A percentile compares a stretch with the other conserved stretches of the same genome.
These are phyloP conservation scores for Mustela nigripes DNA, from an alignment of 2,113 vertebrate species.

Conservation along the genomic window DNA sequence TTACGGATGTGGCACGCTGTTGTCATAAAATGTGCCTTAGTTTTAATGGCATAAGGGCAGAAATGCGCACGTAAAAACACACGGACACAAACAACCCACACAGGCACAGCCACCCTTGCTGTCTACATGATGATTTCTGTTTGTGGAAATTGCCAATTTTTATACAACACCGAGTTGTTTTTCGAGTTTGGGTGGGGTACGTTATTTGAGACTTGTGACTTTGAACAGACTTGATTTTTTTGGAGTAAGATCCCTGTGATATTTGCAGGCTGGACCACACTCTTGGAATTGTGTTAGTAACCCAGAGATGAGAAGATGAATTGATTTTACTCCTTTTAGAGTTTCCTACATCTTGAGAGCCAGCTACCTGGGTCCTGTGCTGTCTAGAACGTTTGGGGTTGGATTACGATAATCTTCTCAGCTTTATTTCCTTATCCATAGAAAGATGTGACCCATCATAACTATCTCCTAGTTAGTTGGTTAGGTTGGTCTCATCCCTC, in stretches of 20 bases:
- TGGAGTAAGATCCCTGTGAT: not conserved
- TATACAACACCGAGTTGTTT: not conserved
- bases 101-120: not conserved
- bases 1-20: constrained; percentile 52
- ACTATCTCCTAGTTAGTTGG: not conserved
- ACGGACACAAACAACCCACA: not conserved
- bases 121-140: not conserved
- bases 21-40: constrained; percentile 65
- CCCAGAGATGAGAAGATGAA: not conserved
- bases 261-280: not conserved
- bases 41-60: constrained; percentile 63
- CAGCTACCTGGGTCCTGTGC: not conserved
- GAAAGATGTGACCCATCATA: not conserved
- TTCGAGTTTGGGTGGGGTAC: not conserved
- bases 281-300: not conserved
- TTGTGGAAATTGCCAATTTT: constrained; percentile 46
- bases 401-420: not conserved
- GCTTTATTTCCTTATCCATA: not conserved
- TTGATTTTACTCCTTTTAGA: not conserved
- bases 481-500: not conserved
- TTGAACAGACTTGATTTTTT: constrained; percentile 36
- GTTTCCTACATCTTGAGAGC: not conserved
- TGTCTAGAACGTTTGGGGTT: not conserved
- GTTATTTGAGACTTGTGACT: constrained; percentile 37
- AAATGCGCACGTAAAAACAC: not conserved